phyloP scores from a whole-genome alignment of 2,888 invertebrate genomes.

The Danaus chrysippus region DNA sequence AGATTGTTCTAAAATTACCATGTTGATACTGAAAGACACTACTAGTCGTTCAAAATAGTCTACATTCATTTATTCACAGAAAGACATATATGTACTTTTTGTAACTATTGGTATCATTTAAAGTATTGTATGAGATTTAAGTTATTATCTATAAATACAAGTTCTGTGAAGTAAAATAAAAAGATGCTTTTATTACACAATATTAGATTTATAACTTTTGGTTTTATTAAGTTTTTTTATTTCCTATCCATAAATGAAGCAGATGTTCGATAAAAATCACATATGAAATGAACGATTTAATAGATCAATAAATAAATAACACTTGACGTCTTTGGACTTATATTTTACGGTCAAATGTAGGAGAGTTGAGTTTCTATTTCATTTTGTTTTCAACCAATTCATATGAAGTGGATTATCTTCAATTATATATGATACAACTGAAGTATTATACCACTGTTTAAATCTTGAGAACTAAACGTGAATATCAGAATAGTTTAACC shows the following conservation, averaged over 20 bases:
- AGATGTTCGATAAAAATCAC: conserved; percentile 25
- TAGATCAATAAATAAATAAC: conserved; percentile 32
- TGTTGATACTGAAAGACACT: too few species aligned
- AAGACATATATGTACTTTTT: conserved; percentile 12
- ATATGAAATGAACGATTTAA: conserved; percentile 23
- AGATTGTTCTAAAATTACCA: too few species aligned
- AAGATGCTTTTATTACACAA: conserved; percentile 7
- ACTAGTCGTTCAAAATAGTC: too few species aligned
- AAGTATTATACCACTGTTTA: background rate
- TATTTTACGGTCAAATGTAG: conserved; percentile 31
- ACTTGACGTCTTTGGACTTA: conserved; percentile 32
- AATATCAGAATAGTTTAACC: too few species aligned
- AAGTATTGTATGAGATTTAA: background rate
- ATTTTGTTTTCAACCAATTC: conserved; percentile 53
- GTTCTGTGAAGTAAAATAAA: background rate
- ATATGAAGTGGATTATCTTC: conserved; percentile 58
- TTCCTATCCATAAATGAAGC: background rate
- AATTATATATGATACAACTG: conserved; percentile 56
- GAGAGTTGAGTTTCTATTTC: conserved; percentile 43
- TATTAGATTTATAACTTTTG: background rate
- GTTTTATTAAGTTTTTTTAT: background rate
- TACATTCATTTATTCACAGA: background rate
- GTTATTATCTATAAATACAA: conserved; percentile 1
- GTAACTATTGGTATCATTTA: conserved; percentile 8
- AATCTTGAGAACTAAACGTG: background rate